Conservation (phyloP, 2,888 invertebrate species). For the Pristionchus maxplancki region DNA sequence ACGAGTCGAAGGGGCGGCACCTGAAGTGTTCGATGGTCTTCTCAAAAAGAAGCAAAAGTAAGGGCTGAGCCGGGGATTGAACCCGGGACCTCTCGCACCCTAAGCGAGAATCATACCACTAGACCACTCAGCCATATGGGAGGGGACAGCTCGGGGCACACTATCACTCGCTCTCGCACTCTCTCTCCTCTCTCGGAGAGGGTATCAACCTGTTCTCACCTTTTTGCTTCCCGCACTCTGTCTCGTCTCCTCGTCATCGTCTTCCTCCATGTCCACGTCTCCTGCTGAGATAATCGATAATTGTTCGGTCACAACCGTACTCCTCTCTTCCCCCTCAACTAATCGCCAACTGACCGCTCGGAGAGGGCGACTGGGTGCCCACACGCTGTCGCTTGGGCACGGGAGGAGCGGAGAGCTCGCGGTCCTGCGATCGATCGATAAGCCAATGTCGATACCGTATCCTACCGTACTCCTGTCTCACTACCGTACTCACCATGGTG, state of each 20-base stretch:
- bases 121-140: constrained; percentile 73
- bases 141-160: not conserved
- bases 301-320: not conserved
- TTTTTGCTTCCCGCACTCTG: constrained; percentile 25
- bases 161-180: not conserved
- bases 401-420: constrained; percentile 40
- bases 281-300: not conserved
- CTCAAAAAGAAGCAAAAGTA: not conserved
- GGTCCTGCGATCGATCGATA: constrained; percentile 42
- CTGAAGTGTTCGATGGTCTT: not conserved
- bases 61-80: constrained; percentile 74
- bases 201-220: constrained; percentile 17
- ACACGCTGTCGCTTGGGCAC: not conserved
- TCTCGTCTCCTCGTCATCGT: constrained; percentile 45
- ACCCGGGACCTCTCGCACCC: constrained; percentile 78
- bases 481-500: constrained; percentile 35
- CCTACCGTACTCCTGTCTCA: not conserved
- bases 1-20: constrained; percentile 44
- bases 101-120: constrained; percentile 79
- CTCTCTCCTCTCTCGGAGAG: not conserved
- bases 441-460: not conserved
- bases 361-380: constrained; percentile 36
- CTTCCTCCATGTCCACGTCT: constrained; percentile 27
- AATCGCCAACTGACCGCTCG: constrained; percentile 35
- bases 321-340: not conserved